Evolutionary conservation across 2,888 invertebrate species (phyloP), one percentile per base, ranked within the genome.

Genomic region (Aphodius sticticus): DNA sequence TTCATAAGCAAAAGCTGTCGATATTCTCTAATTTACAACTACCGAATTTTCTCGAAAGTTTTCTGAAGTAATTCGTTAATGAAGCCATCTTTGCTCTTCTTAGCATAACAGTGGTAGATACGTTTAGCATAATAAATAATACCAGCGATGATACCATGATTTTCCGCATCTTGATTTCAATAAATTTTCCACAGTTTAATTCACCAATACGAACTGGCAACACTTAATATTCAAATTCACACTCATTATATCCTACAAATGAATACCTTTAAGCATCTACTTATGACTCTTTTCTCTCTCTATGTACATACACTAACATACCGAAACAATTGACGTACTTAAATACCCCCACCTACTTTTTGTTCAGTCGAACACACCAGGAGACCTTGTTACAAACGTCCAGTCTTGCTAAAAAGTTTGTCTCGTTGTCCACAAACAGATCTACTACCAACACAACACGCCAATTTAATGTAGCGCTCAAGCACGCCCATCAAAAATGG

Each of bases 401-500:
- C 12, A 53, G 12, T 9, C 53, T 53, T 3, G 12, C 53, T 53
- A 53, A 53, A 12, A 53, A 53, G 9, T 53, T 53, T 53, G 7
- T 53, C 4, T 53, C 53, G 53, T 53, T 53, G 53, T 53, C 53
- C 53, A 38, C 26, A 53, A 5, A 35, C 76, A 79, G 78, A 79
- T 69, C 76, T 70, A n/a, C 36, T 15, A 53, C 74, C 37, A 70
- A 7, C 16, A 78, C 69, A 74, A 78, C 37, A 77, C 69, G 72
- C 53, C 38, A 36, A 75, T 79, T 79, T 79, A 79, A 79, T 79
- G 76, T 69, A 79, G 76, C 3, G 7, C 53, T 26, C 53, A 53
- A 53, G 53, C 53, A 53, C 53, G 9, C 9, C 53, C 7, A 53
- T 9, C 9, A 76, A 92, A 89, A 87, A 93, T 93, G 93, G 92